These are phyloP conservation scores for Candoia aspera DNA, from an alignment of 2,113 vertebrate species.

Conservation along the genomic window DNA sequence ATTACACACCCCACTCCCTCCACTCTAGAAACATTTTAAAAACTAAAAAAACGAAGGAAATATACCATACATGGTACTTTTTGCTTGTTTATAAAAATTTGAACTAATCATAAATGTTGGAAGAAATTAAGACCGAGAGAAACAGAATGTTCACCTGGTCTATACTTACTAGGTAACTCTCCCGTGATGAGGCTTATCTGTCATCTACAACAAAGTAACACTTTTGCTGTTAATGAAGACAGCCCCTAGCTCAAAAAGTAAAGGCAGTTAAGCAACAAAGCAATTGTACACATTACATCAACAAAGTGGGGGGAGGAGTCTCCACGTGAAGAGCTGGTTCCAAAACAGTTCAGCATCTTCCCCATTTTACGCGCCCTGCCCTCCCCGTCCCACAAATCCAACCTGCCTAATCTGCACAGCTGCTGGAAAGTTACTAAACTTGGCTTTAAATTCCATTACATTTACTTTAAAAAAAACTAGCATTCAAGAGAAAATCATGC, in stretches of 20 bases:
- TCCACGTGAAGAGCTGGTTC: constrained; percentile 53
- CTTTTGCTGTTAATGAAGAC: constrained; percentile 89
- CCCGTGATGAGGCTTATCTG: constrained; percentile 88
- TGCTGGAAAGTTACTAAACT: constrained; percentile 22
- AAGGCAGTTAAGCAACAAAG: constrained; percentile 81
- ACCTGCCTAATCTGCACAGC: background rate
- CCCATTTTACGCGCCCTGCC: constrained; percentile 36
- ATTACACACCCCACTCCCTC: constrained; percentile 61
- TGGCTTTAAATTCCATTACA: constrained; percentile 35
- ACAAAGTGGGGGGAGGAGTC: constrained; percentile 63
- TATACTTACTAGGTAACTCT: constrained; percentile 93
- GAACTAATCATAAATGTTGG: constrained; percentile 68
- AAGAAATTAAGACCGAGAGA: constrained; percentile 79
- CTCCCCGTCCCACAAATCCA: constrained; percentile 55
- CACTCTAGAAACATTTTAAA: constrained; percentile 61
- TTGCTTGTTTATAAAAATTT: constrained; percentile 60
- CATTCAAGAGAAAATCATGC: constrained; percentile 14
- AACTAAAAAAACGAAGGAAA: constrained; percentile 43
- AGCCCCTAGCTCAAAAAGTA: constrained; percentile 81
- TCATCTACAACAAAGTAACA: constrained; percentile 96
- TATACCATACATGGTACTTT: constrained; percentile 39
- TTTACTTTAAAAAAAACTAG: constrained; percentile 14
- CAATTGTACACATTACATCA: constrained; percentile 71
- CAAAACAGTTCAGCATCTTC: constrained; percentile 20
- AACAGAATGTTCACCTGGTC: constrained; percentile 84